phyloP scores from a whole-genome alignment of 2,888 invertebrate species.

The Temnothorax unifasciatus region DNA sequence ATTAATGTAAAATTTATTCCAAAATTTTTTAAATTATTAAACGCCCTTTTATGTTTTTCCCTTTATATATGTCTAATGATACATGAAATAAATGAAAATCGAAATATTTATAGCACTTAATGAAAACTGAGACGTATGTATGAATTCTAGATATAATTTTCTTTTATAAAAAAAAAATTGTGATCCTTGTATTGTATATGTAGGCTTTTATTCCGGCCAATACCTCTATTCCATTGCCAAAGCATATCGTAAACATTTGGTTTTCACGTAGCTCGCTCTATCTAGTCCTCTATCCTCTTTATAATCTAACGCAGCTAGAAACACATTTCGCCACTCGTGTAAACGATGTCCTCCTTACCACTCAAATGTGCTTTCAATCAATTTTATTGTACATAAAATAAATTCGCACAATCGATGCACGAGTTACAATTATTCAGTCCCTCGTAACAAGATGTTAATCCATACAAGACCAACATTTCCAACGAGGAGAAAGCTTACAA shows the following conservation, averaged over 20 bases:
- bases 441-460: background rate
- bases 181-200: background rate
- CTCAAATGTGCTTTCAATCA: conserved; percentile 55
- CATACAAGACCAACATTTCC: background rate
- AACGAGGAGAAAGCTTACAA: background rate
- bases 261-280: background rate
- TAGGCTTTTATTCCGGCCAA: conserved; percentile 15
- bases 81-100: background rate
- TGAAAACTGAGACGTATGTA: conserved; percentile 1
- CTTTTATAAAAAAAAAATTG: background rate
- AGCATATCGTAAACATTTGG: conserved; percentile 30
- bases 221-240: conserved; percentile 34
- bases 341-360: conserved; percentile 35
- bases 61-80: conserved; percentile 1
- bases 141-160: background rate
- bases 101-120: conserved; percentile 1
- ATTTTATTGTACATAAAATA: conserved; percentile 68
- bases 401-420: conserved; percentile 38
- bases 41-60: background rate
- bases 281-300: background rate
- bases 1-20: background rate
- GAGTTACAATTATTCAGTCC: conserved; percentile 16
- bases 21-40: conserved; percentile 11
- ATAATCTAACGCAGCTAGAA: conserved; percentile 1
- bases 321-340: conserved; percentile 11